phyloP scores from a whole-genome alignment of 2,797 vertebrate species.

The Scomberomorus guttatus region DNA sequence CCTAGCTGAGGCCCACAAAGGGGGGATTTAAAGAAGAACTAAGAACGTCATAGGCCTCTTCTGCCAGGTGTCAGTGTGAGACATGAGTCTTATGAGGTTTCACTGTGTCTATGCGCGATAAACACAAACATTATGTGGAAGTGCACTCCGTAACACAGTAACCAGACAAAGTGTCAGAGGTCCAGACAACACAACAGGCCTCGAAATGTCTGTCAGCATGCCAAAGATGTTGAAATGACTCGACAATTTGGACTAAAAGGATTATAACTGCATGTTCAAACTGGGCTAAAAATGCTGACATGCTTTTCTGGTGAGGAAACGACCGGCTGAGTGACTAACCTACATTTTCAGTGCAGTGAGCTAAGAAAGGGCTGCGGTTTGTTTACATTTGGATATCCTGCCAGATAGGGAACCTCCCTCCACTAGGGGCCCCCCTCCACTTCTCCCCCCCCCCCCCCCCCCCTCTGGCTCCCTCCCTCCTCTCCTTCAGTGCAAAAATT shows the following conservation, averaged over 20 bases:
- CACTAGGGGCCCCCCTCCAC: constrained; percentile 57
- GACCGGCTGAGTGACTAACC: constrained; percentile 48
- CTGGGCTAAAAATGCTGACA: constrained; percentile 43
- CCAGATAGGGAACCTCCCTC: constrained; percentile 76
- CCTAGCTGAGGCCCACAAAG: constrained; percentile 60
- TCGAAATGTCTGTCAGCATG: constrained; percentile 8
- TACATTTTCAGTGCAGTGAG: constrained; percentile 44
- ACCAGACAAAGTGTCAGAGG: constrained; percentile 14
- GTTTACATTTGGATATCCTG: constrained; percentile 85
- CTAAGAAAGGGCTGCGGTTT: constrained; percentile 64
- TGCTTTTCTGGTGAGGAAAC: constrained; percentile 31
- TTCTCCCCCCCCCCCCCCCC: neutral
- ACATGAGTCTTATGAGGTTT: constrained; percentile 44
- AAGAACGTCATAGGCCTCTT: constrained; percentile 58
- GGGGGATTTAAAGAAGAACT: constrained; percentile 24
- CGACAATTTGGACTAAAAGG: constrained; percentile 9
- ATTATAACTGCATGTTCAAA: constrained; percentile 19
- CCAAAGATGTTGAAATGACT: constrained; percentile 42
- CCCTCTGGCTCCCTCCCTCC: neutral
- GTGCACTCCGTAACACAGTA: neutral
- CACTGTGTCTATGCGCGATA: constrained; percentile 6
- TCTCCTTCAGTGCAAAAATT: constrained; percentile 12
- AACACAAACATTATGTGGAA: constrained; percentile 23
- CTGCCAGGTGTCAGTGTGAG: constrained; percentile 27
- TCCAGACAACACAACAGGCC: constrained; percentile 14